Percentiles rank a stretch among this genome's conserved stretches.
Evolutionary conservation across 2,888 invertebrate genomes (phyloP).

Genomic region (Drosophila glabriapex): DNA sequence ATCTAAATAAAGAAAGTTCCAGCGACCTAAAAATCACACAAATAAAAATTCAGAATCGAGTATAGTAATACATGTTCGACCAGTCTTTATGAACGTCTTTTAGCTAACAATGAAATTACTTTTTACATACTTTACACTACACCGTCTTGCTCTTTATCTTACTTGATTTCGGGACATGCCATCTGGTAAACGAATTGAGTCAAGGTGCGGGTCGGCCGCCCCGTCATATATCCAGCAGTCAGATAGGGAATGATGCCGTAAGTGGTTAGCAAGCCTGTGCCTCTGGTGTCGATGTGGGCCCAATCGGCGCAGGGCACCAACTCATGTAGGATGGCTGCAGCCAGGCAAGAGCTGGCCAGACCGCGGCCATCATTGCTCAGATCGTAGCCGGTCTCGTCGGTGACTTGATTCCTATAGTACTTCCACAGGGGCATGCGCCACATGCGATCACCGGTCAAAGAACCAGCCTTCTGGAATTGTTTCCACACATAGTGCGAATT

Average conservation of each 20-base stretch:
- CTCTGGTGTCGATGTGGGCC: constrained; percentile 91
- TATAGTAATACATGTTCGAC: not conserved
- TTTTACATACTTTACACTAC: not conserved
- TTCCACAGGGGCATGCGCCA: constrained; percentile 88
- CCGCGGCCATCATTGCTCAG: constrained; percentile 87
- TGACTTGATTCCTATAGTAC: constrained; percentile 81
- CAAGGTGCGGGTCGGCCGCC: constrained; percentile 88
- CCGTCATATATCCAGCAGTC: constrained; percentile 87
- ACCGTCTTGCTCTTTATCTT: not conserved
- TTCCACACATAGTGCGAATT: constrained; percentile 87
- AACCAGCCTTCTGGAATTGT: constrained; percentile 86
- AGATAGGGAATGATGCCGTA: constrained; percentile 88
- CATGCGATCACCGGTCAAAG: constrained; percentile 87
- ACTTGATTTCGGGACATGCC: constrained; percentile 83
- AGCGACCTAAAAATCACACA: not conserved
- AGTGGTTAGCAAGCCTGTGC: constrained; percentile 88
- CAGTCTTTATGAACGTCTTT: not conserved
- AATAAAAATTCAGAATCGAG: not conserved
- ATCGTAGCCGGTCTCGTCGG: constrained; percentile 83
- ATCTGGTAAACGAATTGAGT: constrained; percentile 86
- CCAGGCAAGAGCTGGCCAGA: constrained; percentile 88
- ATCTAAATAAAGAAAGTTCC: no score
- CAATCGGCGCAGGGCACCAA: constrained; percentile 89
- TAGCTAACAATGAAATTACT: not conserved
- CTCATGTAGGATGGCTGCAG: constrained; percentile 89